A percentile compares a stretch with the other conserved stretches of the same genome.
These are phyloP conservation scores for Harpagoxenus sublaevis DNA, from an alignment of 2,888 invertebrate genomes.

Conservation along the genomic window DNA sequence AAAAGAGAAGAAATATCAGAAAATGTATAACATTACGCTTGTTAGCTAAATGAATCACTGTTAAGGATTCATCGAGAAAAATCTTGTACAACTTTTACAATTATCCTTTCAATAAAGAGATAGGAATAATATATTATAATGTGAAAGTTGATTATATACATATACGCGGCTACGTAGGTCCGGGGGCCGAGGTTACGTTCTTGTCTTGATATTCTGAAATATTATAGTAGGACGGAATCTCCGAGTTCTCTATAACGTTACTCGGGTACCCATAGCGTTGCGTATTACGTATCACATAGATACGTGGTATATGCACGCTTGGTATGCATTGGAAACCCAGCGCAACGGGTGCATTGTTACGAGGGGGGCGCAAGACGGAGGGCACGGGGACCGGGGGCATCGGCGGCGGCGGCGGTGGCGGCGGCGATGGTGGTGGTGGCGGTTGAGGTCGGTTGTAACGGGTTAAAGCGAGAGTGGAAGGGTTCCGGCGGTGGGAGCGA, in stretches of 20 bases:
- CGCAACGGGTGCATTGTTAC: conserved; percentile 60
- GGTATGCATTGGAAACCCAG: conserved; percentile 76
- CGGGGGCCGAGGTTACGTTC: conserved; percentile 49
- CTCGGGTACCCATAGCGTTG: conserved; percentile 61
- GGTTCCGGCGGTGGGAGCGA: conserved; percentile 51
- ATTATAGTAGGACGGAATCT: conserved; percentile 25
- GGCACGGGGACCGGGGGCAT: conserved; percentile 1
- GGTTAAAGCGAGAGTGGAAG: conserved; percentile 62
- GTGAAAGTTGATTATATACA: conserved; percentile 13
- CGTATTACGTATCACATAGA: conserved; percentile 69
- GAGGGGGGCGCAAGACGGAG: conserved; percentile 27
- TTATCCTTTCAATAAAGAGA: background rate
- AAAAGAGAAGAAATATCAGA: background rate
- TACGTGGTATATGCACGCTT: conserved; percentile 69
- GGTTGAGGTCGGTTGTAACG: conserved; percentile 61
- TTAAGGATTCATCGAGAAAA: background rate
- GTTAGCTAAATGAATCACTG: background rate
- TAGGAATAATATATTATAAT: background rate
- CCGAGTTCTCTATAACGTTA: conserved; percentile 71
- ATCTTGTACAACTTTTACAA: background rate
- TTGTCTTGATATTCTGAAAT: conserved; percentile 56
- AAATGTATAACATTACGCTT: background rate
- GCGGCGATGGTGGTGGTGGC: background rate
- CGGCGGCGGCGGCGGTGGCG: background rate
- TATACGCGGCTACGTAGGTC: background rate